A percentile compares a stretch with the other conserved stretches of the same genome.
Conservation (phyloP, 2,113 vertebrate genomes). For the Strix aluco region DNA sequence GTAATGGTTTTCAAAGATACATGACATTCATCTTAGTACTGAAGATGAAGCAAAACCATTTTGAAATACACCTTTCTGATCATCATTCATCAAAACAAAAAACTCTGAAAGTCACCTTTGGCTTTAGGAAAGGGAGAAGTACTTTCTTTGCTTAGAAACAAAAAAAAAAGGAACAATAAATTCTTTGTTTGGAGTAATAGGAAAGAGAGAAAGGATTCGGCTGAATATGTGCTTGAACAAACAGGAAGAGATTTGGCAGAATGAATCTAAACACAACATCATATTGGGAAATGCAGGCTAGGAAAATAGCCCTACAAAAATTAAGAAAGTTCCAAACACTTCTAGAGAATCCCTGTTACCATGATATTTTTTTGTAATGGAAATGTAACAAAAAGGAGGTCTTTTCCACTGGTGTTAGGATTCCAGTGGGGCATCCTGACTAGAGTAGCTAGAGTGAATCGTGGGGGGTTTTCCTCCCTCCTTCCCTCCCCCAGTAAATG, state of each 20-base stretch:
- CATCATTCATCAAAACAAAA: neutral
- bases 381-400: neutral
- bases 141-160: neutral
- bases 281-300: neutral
- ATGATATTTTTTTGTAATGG: neutral
- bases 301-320: neutral
- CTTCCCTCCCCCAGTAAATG: neutral
- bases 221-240: neutral
- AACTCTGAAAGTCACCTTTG: neutral
- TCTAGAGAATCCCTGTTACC: neutral
- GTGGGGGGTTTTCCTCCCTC: accelerated
- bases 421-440: neutral
- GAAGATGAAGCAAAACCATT: neutral
- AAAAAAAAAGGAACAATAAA: neutral
- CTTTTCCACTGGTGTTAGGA: neutral
- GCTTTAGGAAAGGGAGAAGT: neutral
- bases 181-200: neutral
- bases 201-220: neutral
- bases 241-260: conserved; percentile 29
- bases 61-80: neutral
- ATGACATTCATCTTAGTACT: neutral
- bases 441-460: neutral
- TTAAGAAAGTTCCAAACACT: neutral
- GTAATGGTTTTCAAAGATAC: neutral
- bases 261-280: neutral